A percentile compares a stretch with the other conserved stretches of the same genome.
phyloP scores from a whole-genome alignment of 2,113 vertebrate genomes.

The Hyperoodon ampullatus region DNA sequence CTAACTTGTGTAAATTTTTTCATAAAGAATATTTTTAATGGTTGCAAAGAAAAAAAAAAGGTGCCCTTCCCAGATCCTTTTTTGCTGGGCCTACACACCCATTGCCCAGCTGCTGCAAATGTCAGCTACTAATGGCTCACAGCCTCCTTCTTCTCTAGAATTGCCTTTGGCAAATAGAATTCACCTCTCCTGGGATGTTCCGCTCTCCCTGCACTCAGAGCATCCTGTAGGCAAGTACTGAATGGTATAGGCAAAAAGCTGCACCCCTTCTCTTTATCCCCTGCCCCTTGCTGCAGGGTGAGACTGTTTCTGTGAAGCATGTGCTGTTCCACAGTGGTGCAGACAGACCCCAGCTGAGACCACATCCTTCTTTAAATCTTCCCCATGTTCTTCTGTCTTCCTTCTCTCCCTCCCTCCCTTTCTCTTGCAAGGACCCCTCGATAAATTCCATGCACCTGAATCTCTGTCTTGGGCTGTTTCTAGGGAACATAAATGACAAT shows the following conservation, averaged over 20 bases:
- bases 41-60: not conserved
- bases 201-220: not conserved
- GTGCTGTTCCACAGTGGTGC: not conserved
- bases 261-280: no score
- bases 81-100: not conserved
- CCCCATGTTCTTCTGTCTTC: not conserved
- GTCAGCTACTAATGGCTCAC: not conserved
- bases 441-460: not conserved
- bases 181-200: not conserved
- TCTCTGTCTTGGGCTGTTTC: not conserved
- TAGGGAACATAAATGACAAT: not conserved
- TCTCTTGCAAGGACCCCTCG: not conserved
- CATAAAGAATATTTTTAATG: not conserved
- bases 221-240: not conserved
- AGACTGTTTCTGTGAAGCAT: no score
- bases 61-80: not conserved
- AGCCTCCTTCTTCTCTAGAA: not conserved
- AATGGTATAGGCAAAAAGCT: not conserved
- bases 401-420: not conserved
- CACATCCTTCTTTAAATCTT: not conserved
- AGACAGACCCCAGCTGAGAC: not conserved
- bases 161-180: not conserved
- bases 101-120: not conserved
- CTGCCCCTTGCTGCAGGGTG: not conserved
- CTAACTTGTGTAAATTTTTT: not conserved